Evolutionary conservation across 1,140 invertebrate species (phyloP).

Genomic region (Heliothis subflexa): DNA sequence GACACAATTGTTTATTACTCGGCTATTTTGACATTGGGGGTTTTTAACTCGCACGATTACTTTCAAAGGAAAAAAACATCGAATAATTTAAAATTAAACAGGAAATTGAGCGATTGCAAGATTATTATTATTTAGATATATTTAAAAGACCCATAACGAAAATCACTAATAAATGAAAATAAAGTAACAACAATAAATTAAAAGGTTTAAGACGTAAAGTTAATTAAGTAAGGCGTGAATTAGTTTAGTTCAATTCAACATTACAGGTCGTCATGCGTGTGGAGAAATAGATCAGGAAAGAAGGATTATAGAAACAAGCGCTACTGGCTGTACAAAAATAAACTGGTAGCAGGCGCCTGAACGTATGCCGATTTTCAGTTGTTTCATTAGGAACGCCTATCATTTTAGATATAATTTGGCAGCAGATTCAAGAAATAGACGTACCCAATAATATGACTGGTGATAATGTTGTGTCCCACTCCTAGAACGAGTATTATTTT

Average conservation of each 20-base stretch:
- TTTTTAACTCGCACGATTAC: background rate
- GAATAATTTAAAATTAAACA: background rate
- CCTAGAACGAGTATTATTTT: no score
- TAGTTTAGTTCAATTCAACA: background rate
- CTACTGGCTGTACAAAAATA: constrained; percentile 36
- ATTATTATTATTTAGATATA: background rate
- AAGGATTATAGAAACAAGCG: constrained; percentile 7
- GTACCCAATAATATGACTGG: no score
- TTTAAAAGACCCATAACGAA: background rate
- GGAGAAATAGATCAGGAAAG: constrained; percentile 15
- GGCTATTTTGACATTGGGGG: constrained; percentile 2
- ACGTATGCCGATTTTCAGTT: constrained; percentile 50
- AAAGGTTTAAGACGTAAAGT: no score
- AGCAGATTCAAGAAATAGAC: background rate
- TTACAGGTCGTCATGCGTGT: background rate
- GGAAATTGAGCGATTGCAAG: background rate
- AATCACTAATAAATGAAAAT: no score
- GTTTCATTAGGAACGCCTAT: constrained; percentile 1
- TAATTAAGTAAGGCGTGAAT: no score
- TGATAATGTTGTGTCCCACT: no score
- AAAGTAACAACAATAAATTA: no score
- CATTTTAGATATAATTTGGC: no score
- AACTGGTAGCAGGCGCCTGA: constrained; percentile 46
- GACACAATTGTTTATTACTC: constrained; percentile 18
- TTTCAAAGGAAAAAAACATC: background rate